These are phyloP conservation scores for Cyprinella venusta DNA, from an alignment of 2,797 vertebrate species.

Conservation along the genomic window DNA sequence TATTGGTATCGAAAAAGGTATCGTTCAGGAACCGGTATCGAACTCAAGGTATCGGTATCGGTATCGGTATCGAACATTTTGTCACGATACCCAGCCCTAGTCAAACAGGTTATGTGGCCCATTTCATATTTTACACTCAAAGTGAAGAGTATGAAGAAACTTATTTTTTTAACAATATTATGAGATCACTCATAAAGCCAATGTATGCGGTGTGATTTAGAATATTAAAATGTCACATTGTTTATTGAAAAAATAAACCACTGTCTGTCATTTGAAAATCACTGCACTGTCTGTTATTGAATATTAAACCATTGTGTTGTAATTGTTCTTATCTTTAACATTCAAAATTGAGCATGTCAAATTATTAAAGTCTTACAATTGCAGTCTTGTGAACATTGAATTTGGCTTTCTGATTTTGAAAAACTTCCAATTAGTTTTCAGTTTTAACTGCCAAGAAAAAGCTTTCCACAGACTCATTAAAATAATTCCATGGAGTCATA, in stretches of 20 bases:
- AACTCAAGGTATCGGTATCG: too few species aligned
- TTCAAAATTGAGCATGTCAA: neutral
- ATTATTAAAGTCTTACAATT: neutral
- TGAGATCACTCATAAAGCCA: neutral
- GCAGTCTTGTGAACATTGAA: too few species aligned
- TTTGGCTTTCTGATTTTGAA: neutral
- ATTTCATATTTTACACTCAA: neutral
- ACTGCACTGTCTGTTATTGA: neutral
- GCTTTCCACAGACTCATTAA: neutral
- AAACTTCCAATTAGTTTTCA: neutral
- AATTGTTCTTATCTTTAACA: neutral
- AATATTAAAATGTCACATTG: neutral
- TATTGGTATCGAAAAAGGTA: too few species aligned
- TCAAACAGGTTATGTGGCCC: neutral
- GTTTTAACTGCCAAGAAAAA: neutral
- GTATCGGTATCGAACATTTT: too few species aligned
- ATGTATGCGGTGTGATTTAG: neutral
- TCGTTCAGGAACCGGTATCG: too few species aligned
- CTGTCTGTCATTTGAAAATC: neutral
- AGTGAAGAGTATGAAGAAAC: neutral
- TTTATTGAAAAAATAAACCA: neutral
- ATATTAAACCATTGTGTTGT: neutral
- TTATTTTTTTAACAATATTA: neutral
- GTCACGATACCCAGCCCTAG: too few species aligned
- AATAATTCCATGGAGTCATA: neutral